Evolutionary conservation across 64 coral and sea anemone genomes (phyloP).

Genomic region (Stichodactyla mertensii): DNA sequence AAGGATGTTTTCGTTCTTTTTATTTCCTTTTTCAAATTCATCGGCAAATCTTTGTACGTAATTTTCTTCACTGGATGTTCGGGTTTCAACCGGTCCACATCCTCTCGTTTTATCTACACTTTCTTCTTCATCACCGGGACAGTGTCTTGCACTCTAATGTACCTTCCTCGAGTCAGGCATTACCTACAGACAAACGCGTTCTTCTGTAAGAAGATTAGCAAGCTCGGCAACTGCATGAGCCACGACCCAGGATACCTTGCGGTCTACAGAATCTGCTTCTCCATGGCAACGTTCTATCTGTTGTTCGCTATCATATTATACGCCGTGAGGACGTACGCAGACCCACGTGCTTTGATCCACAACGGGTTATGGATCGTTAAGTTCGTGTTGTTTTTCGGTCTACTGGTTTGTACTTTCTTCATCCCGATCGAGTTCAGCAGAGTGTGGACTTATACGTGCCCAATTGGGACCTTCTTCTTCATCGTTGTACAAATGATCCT

Average conservation of each 20-base stretch:
- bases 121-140: conserved; percentile 74
- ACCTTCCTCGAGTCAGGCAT: conserved; percentile 57
- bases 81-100: conserved; percentile 55
- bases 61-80: conserved; percentile 70
- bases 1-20: conserved; percentile 48
- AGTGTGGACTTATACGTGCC: conserved; percentile 80
- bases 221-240: conserved; percentile 74
- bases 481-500: conserved; percentile 74
- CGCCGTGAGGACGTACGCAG: conserved; percentile 41
- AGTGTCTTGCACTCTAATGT: conserved; percentile 59
- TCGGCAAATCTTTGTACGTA: conserved; percentile 45
- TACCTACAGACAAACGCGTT: conserved; percentile 60
- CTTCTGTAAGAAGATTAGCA: conserved; percentile 77
- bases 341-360: conserved; percentile 76
- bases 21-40: conserved; percentile 61
- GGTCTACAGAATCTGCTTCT: conserved; percentile 87
- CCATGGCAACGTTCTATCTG: conserved; percentile 93
- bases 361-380: conserved; percentile 91
- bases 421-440: conserved; percentile 82
- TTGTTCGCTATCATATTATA: conserved; percentile 73
- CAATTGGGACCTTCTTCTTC: conserved; percentile 84
- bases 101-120: conserved; percentile 64
- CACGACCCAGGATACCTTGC: conserved; percentile 94
- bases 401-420: conserved; percentile 84
- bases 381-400: conserved; percentile 84